A percentile compares a stretch with the other conserved stretches of the same genome.
These are phyloP conservation scores for Eledone cirrhosa DNA, from an alignment of 2,888 invertebrate species.

Conservation along the genomic window DNA sequence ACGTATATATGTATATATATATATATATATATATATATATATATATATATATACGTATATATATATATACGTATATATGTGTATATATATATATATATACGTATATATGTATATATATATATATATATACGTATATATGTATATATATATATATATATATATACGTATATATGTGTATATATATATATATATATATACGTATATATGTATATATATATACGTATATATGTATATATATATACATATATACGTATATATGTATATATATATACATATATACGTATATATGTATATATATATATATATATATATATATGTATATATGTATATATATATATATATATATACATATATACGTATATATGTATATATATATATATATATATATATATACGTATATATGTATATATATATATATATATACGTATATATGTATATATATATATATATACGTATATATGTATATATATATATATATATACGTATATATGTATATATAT, in stretches of 20 bases:
- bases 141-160: no score
- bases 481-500: neutral
- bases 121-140: neutral
- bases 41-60: neutral
- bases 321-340: neutral
- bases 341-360: neutral
- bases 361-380: no score
- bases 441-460: neutral
- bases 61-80: neutral
- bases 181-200: neutral
- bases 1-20: neutral
- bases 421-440: neutral
- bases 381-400: neutral
- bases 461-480: no score
- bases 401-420: no score
- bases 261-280: neutral
- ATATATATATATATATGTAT: neutral
- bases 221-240: neutral
- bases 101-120: no score
- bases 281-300: neutral
- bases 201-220: neutral
- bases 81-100: neutral
- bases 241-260: no score
- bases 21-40: no score
- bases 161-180: neutral